Base-by-base conservation (phyloP, 1,140 invertebrate species). In the Euwallacea similis region DNA sequence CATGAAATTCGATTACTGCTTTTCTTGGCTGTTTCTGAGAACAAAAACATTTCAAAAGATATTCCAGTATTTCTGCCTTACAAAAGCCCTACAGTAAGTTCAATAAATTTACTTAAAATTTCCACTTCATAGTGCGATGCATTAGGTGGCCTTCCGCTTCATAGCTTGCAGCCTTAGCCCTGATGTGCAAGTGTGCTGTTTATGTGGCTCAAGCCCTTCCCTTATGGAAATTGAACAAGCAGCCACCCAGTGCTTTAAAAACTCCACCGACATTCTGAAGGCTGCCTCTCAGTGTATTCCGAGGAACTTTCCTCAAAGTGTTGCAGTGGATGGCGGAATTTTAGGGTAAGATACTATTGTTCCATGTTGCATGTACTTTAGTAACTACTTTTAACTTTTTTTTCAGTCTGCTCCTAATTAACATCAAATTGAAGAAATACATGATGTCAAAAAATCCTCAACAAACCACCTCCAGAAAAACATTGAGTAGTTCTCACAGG, bases 11-110 rank as follows among this genome's bases (percentile, higher is more conserved):
- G 92, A 76, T 83, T 95, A 11, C 79, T 96, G 21, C 84, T 89
- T 0, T 82, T 90, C 46, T 82, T 92, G 33, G 86, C 91, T 0
- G 83, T 85, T 6, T 82, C 86, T 4, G 88, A 91, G 74, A 86
- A 86, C 76, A 85, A 85, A 63, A 88, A 86, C 21, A 88, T 89
- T 1, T 84, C 89, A 0, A 84, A 88, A 74, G 93, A 95, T 81
- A 85, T 93, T 47, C 89, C 93, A 7, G 87, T 95, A 7, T 96
- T 91, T 83, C 83, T 95, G 42, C 93, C 93, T 7, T 85, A 89
- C 54, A 93, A 89, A 80, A 95, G 93, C 80, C 92, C 93, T 43
- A 90, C 88, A 79, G 92, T 93, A 85, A 86, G 84, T 81, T 55
- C 9, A 47, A 43, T 43, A 43, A 33, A 63, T 13, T 59, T 15